Percentiles rank a stretch among this genome's conserved stretches.
Conservation (phyloP, 1,140 invertebrate species). For the Bursaphelenchus mucronatus region DNA sequence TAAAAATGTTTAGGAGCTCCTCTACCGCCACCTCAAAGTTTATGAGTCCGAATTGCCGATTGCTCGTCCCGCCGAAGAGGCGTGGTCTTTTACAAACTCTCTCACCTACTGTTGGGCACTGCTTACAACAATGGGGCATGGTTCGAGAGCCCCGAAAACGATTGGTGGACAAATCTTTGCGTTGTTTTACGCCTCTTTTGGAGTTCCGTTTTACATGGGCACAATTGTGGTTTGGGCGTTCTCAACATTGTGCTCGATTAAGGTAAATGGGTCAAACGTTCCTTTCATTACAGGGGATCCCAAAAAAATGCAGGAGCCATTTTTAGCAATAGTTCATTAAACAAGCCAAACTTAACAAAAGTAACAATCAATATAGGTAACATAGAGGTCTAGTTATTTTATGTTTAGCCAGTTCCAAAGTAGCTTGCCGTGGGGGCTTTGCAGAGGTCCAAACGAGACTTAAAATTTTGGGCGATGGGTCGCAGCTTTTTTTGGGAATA, state of each 20-base stretch:
- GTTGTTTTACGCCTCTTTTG: constrained; percentile 30
- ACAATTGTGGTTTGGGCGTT: constrained; percentile 36
- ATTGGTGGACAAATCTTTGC: constrained; percentile 39
- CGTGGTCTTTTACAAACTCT: constrained; percentile 40
- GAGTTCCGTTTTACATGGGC: constrained; percentile 37
- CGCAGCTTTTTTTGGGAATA: no score
- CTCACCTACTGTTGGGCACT: constrained; percentile 39
- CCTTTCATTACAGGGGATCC: neutral
- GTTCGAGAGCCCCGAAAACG: constrained; percentile 33
- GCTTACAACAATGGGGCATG: constrained; percentile 39
- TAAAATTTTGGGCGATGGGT: no score
- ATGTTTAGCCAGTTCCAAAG: no score
- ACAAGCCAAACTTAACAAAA: neutral
- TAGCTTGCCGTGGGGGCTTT: no score
- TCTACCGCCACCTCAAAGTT: constrained; percentile 21
- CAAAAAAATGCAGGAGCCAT: neutral
- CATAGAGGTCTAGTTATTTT: no score
- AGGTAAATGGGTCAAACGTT: constrained; percentile 4
- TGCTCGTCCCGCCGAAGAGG: constrained; percentile 26
- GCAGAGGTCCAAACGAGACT: no score
- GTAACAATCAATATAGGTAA: no score
- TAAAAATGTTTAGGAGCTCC: constrained; percentile 21
- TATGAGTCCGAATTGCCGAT: constrained; percentile 34
- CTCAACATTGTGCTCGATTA: constrained; percentile 17
- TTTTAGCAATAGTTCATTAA: neutral